A percentile compares a stretch with the other conserved stretches of the same genome.
These are phyloP conservation scores for Copidosoma aretas DNA, from an alignment of 2,888 invertebrate genomes.

Conservation along the genomic window DNA sequence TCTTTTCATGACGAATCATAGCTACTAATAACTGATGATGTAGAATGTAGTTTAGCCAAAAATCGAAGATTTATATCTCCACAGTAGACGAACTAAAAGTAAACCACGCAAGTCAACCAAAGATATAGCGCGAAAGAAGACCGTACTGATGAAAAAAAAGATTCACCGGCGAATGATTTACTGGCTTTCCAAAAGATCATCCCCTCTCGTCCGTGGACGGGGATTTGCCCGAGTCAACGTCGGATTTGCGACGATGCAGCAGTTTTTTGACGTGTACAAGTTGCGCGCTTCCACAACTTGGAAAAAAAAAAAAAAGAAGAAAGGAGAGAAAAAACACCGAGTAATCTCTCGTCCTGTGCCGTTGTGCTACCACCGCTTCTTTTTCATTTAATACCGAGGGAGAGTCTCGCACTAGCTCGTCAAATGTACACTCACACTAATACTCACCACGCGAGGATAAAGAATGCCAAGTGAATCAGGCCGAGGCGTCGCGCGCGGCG, in stretches of 20 bases:
- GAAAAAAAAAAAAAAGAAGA: neutral
- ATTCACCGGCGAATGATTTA: constrained; percentile 19
- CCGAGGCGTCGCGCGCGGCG: constrained; percentile 14
- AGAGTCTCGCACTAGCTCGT: no score
- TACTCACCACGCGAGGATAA: neutral
- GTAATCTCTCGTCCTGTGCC: constrained; percentile 21
- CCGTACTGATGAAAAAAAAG: neutral
- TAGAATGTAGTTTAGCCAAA: neutral
- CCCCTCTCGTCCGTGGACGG: constrained; percentile 14
- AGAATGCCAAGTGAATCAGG: constrained; percentile 21
- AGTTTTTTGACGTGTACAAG: neutral
- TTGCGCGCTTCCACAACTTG: neutral
- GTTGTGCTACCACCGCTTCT: constrained; percentile 1
- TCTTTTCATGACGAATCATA: no score
- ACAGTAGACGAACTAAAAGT: neutral
- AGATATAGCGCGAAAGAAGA: neutral
- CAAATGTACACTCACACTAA: neutral
- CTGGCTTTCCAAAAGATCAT: constrained; percentile 17
- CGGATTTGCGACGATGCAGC: constrained; percentile 22
- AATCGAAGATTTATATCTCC: neutral
- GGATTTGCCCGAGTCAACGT: constrained; percentile 32
- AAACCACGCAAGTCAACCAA: neutral
- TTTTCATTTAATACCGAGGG: no score
- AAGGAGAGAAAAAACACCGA: constrained; percentile 4
- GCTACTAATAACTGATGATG: neutral